A percentile compares a stretch with the other conserved stretches of the same genome.
Evolutionary conservation across 2,888 invertebrate species (phyloP).

Genomic region (Abscondita cerata): DNA sequence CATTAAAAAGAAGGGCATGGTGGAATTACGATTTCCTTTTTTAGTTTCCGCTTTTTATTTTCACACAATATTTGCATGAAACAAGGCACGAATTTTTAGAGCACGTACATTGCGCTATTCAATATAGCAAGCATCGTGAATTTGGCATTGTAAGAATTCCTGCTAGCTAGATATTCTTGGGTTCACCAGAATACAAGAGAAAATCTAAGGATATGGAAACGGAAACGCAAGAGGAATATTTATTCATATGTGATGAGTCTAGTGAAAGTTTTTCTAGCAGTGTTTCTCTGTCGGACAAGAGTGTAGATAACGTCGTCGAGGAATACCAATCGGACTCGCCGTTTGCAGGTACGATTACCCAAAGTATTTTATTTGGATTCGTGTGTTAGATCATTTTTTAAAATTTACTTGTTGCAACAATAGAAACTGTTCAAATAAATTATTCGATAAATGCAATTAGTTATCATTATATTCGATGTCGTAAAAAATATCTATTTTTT

Average conservation of each 20-base stretch:
- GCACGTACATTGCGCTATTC: slow-evolving; percentile 30
- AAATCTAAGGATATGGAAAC: slow-evolving; percentile 86
- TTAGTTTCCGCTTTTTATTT: slow-evolving; percentile 12
- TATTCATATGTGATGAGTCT: slow-evolving; percentile 66
- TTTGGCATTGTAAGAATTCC: slow-evolving; percentile 28
- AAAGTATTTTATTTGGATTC: background rate
- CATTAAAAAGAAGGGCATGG: slow-evolving; percentile 2
- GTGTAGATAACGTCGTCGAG: slow-evolving; percentile 83
- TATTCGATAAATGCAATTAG: too few species aligned
- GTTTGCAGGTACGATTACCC: slow-evolving; percentile 78
- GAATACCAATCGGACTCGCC: slow-evolving; percentile 86
- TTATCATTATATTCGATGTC: too few species aligned
- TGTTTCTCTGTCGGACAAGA: slow-evolving; percentile 74
- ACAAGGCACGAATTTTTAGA: slow-evolving; percentile 32
- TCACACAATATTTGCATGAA: slow-evolving; percentile 27
- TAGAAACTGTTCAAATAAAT: too few species aligned
- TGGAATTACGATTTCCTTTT: background rate
- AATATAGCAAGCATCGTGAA: slow-evolving; percentile 34
- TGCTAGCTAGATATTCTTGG: slow-evolving; percentile 39
- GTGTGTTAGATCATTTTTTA: too few species aligned
- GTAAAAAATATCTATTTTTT: too few species aligned
- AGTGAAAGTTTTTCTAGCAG: slow-evolving; percentile 78
- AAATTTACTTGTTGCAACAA: too few species aligned
- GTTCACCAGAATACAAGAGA: slow-evolving; percentile 80
- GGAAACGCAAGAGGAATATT: slow-evolving; percentile 69